Evolutionary conservation across 2,113 vertebrate species (phyloP).

Genomic region (Ancistrus triradiatus): DNA sequence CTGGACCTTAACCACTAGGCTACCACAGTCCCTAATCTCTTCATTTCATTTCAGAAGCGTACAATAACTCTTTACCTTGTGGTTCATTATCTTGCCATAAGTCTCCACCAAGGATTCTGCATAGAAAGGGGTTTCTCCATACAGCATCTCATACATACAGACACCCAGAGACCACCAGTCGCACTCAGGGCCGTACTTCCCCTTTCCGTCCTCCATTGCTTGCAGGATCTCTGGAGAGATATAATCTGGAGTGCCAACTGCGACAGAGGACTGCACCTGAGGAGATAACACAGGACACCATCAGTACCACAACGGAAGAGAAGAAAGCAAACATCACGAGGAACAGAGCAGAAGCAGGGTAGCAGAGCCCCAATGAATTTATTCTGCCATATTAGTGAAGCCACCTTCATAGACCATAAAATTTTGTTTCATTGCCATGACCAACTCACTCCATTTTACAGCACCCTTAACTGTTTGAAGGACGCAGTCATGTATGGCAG

Average conservation of each 20-base stretch:
- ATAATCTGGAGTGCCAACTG: conserved; percentile 96
- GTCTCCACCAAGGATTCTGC: conserved; percentile 98
- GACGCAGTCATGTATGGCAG: no score
- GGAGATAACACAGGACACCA: background rate
- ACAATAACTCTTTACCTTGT: conserved; percentile 79
- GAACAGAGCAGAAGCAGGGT: no score
- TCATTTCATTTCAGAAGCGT: background rate
- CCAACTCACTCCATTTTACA: background rate
- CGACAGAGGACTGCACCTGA: conserved; percentile 96
- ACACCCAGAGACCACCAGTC: conserved; percentile 99
- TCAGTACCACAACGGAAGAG: background rate
- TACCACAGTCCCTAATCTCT: no score
- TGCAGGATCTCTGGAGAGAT: conserved; percentile 98
- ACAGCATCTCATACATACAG: conserved; percentile 99
- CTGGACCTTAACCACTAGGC: no score
- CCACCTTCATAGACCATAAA: background rate
- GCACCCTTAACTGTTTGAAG: conserved; percentile 3
- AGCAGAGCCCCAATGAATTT: background rate
- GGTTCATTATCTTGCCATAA: conserved; percentile 99
- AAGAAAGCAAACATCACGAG: background rate
- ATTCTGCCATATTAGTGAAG: conserved; percentile 2
- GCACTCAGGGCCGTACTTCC: conserved; percentile 95
- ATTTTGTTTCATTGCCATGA: background rate
- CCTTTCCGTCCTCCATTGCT: conserved; percentile 99
- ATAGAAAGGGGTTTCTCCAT: conserved; percentile 98